Percentiles rank a stretch among this genome's conserved stretches.
Conservation (phyloP, 2,888 invertebrate genomes). For the Sthenelais limicola region DNA sequence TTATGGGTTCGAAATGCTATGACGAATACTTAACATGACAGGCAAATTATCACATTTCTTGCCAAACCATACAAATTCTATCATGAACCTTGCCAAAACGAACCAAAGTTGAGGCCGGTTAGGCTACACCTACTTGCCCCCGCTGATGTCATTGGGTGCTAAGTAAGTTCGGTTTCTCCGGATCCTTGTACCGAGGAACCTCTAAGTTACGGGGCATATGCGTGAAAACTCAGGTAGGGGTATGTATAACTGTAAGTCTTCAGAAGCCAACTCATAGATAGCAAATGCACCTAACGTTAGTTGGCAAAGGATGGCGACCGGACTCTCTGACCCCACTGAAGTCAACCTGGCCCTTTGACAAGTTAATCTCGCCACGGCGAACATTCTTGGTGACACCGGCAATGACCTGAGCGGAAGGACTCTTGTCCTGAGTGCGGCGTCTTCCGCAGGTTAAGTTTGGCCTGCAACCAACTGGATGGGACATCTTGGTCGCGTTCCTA, state of each 20-base stretch:
- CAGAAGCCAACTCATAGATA: slow-evolving; percentile 14
- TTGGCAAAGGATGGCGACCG: slow-evolving; percentile 5
- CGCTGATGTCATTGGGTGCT: too few relatives aligned
- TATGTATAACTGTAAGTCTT: not conserved
- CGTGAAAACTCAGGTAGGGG: too few relatives aligned
- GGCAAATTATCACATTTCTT: too few relatives aligned
- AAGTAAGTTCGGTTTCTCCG: too few relatives aligned
- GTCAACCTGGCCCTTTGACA: slow-evolving; percentile 20
- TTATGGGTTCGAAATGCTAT: too few relatives aligned
- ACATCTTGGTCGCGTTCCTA: too few relatives aligned
- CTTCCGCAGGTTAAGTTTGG: slow-evolving; percentile 3
- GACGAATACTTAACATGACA: too few relatives aligned
- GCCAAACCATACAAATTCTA: too few relatives aligned
- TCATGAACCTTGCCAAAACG: too few relatives aligned
- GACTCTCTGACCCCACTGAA: slow-evolving; percentile 8
- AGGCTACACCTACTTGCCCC: too few relatives aligned
- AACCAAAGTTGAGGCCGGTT: too few relatives aligned
- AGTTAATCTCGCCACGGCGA: slow-evolving; percentile 18
- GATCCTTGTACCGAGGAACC: slow-evolving; percentile 19
- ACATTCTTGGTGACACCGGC: slow-evolving; percentile 30
- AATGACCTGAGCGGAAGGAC: slow-evolving; percentile 22
- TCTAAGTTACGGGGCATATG: too few relatives aligned
- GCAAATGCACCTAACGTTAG: slow-evolving; percentile 9
- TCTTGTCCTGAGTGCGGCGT: not conserved
- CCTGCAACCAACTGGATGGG: not conserved